phyloP scores from a whole-genome alignment of 2,113 vertebrate species.

The Anarhynchus alexandrinus region DNA sequence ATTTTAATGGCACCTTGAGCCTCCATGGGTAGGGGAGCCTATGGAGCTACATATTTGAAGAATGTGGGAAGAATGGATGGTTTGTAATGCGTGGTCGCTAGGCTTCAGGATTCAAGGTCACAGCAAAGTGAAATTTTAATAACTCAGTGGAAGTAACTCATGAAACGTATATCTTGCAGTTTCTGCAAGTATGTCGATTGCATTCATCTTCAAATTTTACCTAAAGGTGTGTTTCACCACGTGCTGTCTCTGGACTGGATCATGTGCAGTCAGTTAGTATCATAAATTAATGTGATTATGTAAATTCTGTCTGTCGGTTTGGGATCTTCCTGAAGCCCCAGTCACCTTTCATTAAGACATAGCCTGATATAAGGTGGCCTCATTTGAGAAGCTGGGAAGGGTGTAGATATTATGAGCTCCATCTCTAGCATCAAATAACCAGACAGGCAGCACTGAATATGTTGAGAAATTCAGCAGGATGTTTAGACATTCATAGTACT shows the following conservation, averaged over 20 bases:
- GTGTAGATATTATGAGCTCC: not conserved
- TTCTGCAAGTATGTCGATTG: not conserved
- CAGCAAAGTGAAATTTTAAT: not conserved
- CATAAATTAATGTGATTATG: constrained; percentile 46
- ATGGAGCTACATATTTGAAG: not conserved
- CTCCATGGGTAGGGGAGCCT: not conserved
- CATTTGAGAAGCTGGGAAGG: not conserved
- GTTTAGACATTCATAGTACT: not conserved
- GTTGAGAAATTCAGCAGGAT: constrained; percentile 12
- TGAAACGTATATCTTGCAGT: not conserved
- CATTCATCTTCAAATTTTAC: constrained; percentile 23
- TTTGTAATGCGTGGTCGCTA: not conserved
- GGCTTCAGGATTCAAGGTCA: constrained; percentile 6
- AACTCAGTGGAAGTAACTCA: not conserved
- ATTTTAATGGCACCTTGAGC: not conserved
- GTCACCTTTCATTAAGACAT: constrained; percentile 27
- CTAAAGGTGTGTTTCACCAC: constrained; percentile 4
- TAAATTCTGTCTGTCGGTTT: constrained; percentile 22
- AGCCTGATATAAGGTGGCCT: not conserved
- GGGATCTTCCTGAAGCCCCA: constrained; percentile 15
- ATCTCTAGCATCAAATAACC: not conserved
- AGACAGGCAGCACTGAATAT: not conserved
- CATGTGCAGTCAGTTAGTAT: not conserved
- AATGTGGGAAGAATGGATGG: not conserved
- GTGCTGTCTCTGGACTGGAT: not conserved